Evolutionary conservation across 2,797 vertebrate species (phyloP).

Genomic region (Anabas testudineus): DNA sequence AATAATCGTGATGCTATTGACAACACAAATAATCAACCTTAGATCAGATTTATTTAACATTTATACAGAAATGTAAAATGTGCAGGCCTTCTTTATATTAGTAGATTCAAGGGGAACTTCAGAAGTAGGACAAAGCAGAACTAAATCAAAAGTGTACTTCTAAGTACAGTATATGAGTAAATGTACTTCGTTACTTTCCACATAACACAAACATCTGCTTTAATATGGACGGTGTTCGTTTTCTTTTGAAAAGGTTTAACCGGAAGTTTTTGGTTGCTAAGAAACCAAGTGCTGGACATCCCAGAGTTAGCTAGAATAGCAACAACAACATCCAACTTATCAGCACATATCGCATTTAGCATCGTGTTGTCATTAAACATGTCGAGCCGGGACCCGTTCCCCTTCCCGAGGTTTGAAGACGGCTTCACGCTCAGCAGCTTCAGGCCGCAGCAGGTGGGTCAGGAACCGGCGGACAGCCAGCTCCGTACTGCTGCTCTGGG

Average conservation of each 20-base stretch:
- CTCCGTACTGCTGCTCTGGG: too few species aligned
- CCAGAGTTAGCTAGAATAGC: background rate
- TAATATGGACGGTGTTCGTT: too few species aligned
- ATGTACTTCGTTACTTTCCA: background rate
- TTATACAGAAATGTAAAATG: too few species aligned
- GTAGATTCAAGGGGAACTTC: too few species aligned
- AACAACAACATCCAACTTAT: background rate
- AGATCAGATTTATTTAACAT: too few species aligned
- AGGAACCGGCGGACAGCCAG: too few species aligned
- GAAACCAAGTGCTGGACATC: conserved; percentile 62
- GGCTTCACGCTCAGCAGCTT: conserved; percentile 70
- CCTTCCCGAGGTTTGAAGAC: conserved; percentile 74
- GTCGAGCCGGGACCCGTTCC: conserved; percentile 79
- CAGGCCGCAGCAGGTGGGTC: conserved; percentile 75
- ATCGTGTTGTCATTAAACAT: conserved; percentile 17
- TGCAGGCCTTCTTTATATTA: too few species aligned
- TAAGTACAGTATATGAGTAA: background rate
- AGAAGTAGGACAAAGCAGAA: background rate
- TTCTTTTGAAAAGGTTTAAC: conserved; percentile 34
- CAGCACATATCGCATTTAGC: background rate
- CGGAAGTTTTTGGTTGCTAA: conserved; percentile 61
- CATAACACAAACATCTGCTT: too few species aligned
- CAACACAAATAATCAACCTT: too few species aligned
- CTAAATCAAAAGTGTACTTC: background rate
- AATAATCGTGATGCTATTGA: too few species aligned